Evolutionary conservation across 2,888 invertebrate genomes (phyloP), one percentile per base, ranked within the genome.

Genomic region (Mythimna albipuncta): DNA sequence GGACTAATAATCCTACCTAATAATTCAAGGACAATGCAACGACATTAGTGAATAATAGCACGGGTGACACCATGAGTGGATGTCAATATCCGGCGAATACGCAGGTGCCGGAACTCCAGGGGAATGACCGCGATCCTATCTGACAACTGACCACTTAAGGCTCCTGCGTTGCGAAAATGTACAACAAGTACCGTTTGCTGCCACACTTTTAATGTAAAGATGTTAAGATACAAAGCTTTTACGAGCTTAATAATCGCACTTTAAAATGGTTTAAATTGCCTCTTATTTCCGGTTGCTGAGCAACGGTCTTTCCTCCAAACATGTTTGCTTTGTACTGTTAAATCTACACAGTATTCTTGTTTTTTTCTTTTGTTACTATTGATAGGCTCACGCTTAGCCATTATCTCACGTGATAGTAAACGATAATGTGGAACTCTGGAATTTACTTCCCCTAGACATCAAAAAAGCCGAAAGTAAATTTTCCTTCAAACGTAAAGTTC

Each of bases 31-130:
- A 58, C 69, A 64, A 65, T 76, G 74, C 54, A 21, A 65, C 64
- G 62, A 69, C 69, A 72, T 76, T 84, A 47, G 72, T 71, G 69
- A 78, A 80, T 80, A 81, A 75, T 61, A 35, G 59, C 79, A 78
- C 84, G 86, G 81, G 77, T 87, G 83, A 85, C 87, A 82, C 68
- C 69, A 61, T 72, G 85, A 81, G 85, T 85, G 87, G 86, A 86
- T 82, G 89, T 85, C 87, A 89, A 91, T 92, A 88, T 93, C 93
- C 93, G 92, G 87, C 65, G 77, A 86, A 77, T 81, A 87, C 57
- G 38, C 84, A 89, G 90, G 85, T 88, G 85, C 91, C 92, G 92
- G 93, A 93, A 93, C 88, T 84, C 75, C 85, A 77, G 92, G 91
- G 89, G 88, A 91, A 91, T 90, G 92, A 92, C 92, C 91, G 89